Conservation (phyloP, 2,113 vertebrate species). For the Nothoprocta perdicaria region DNA sequence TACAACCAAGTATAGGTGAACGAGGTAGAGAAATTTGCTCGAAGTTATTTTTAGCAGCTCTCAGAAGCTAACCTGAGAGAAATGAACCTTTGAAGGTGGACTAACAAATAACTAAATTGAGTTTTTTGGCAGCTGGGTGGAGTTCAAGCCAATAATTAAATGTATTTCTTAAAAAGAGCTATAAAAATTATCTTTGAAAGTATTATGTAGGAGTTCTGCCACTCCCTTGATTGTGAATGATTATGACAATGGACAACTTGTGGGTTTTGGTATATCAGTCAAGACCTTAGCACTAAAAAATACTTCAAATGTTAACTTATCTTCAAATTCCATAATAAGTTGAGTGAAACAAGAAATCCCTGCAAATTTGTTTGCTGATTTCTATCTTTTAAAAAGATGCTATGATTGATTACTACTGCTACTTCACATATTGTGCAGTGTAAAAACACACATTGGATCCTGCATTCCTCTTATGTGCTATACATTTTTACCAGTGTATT, state of each 20-base stretch:
- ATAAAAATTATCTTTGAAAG: not conserved
- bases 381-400: not conserved
- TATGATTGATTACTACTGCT: not conserved
- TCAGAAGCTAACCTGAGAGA: not conserved
- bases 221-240: not conserved
- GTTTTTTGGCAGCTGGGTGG: not conserved
- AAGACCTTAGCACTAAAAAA: not conserved
- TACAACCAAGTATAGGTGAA: not conserved
- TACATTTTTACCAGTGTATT: not conserved
- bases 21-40: not conserved
- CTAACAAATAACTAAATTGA: not conserved
- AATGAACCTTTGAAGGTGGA: not conserved
- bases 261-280: not conserved
- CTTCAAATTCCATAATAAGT: not conserved
- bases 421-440: accelerated
- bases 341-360: not conserved
- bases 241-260: not conserved
- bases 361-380: not conserved
- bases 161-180: not conserved
- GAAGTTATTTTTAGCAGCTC: not conserved
- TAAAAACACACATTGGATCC: not conserved
- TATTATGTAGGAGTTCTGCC: not conserved
- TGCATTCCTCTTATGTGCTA: not conserved
- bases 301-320: not conserved
- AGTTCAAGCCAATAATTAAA: not conserved